These are phyloP conservation scores for Acanthosepion lycidas DNA, from an alignment of 2,888 invertebrate genomes.

Conservation along the genomic window DNA sequence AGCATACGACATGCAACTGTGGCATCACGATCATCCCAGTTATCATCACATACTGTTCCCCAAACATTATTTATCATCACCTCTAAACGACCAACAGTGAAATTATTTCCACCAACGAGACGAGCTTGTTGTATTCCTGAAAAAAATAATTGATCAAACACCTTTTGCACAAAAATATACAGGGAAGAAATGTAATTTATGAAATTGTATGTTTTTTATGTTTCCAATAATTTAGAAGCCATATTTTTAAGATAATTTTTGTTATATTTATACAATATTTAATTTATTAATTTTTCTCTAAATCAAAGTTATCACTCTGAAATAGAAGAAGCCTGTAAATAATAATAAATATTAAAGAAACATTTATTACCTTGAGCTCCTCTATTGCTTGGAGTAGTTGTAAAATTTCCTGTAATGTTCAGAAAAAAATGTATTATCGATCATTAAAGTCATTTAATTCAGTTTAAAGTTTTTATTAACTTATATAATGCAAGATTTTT, in stretches of 20 bases:
- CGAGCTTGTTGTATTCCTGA: neutral
- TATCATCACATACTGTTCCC: neutral
- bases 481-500: too few relatives aligned
- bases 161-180: too few relatives aligned
- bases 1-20: neutral
- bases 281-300: neutral
- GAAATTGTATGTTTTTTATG: too few relatives aligned
- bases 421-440: neutral
- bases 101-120: neutral
- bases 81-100: neutral
- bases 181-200: too few relatives aligned
- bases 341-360: neutral
- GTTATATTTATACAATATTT: neutral
- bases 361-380: neutral
- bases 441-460: neutral
- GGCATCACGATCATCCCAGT: neutral
- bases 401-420: neutral
- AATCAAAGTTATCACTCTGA: neutral
- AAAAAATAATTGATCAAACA: neutral
- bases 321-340: neutral
- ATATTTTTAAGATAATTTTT: neutral
- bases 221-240: too few relatives aligned
- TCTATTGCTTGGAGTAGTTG: neutral
- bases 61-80: neutral
- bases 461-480: too few relatives aligned